Conservation (phyloP, 2,888 invertebrate genomes). For the Theretra japonica region DNA sequence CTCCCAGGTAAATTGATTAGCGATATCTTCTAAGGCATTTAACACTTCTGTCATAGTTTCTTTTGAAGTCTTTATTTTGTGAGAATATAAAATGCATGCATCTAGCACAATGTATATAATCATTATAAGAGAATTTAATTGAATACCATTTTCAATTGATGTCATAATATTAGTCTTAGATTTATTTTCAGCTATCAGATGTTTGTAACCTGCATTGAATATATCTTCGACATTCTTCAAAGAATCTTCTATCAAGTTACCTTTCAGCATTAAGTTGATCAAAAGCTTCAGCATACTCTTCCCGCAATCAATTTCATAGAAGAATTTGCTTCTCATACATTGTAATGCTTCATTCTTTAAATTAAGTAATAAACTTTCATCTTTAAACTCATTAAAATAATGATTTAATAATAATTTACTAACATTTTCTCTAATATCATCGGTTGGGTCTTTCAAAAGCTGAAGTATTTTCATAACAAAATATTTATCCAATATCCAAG, state of each 20-base stretch:
- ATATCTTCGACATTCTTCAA: slow-evolving; percentile 59
- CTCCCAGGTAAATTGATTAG: slow-evolving; percentile 73
- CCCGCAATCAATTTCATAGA: slow-evolving; percentile 86
- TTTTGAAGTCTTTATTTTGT: slow-evolving; percentile 51
- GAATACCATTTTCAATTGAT: slow-evolving; percentile 78
- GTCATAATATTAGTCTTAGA: slow-evolving; percentile 73
- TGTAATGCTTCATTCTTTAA: slow-evolving; percentile 70
- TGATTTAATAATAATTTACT: slow-evolving; percentile 79
- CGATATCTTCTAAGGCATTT: slow-evolving; percentile 59
- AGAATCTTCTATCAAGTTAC: slow-evolving; percentile 45
- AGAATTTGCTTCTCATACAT: slow-evolving; percentile 84
- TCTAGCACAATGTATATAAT: slow-evolving; percentile 66
- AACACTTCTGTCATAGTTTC: slow-evolving; percentile 53
- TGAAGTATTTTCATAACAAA: slow-evolving; percentile 77
- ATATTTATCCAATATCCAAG: slow-evolving; percentile 71
- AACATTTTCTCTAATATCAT: slow-evolving; percentile 85
- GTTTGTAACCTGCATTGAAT: slow-evolving; percentile 64
- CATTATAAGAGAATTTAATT: slow-evolving; percentile 79
- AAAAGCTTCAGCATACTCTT: slow-evolving; percentile 83
- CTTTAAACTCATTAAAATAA: slow-evolving; percentile 64
- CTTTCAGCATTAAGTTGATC: slow-evolving; percentile 61
- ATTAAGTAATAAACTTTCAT: slow-evolving; percentile 53
- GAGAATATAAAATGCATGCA: slow-evolving; percentile 52
- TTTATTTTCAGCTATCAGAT: slow-evolving; percentile 56
- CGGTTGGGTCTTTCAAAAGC: slow-evolving; percentile 84